Percentiles rank a stretch among this genome's conserved stretches.
These are phyloP conservation scores for Aradophagus sp. DNA, from an alignment of 1,140 invertebrate genomes.

Conservation along the genomic window DNA sequence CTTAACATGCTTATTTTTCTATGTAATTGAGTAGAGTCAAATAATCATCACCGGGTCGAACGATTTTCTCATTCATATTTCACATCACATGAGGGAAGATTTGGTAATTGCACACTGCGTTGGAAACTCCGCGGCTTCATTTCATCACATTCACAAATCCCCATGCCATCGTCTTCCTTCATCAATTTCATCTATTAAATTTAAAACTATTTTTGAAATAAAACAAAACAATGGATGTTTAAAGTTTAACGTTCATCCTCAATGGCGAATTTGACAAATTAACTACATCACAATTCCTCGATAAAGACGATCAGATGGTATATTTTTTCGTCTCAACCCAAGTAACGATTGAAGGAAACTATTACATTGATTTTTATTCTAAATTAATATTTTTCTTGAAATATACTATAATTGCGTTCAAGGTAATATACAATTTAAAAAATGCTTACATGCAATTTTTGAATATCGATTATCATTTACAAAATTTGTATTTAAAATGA, in stretches of 20 bases:
- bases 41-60: conserved; percentile 11
- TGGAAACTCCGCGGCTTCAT: conserved; percentile 23
- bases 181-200: conserved; percentile 9
- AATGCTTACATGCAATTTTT: no score
- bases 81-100: conserved; percentile 34
- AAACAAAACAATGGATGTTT: conserved; percentile 29
- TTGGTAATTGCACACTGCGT: conserved; percentile 40
- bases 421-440: neutral
- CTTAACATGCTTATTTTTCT: no score
- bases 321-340: no score
- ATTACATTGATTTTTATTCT: neutral
- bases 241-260: conserved; percentile 23
- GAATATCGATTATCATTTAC: no score
- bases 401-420: neutral
- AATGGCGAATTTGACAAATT: conserved; percentile 10
- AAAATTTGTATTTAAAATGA: no score
- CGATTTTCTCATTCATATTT: conserved; percentile 11
- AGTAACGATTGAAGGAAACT: no score
- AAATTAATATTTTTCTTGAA: neutral
- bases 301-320: neutral
- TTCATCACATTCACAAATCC: conserved; percentile 22
- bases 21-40: no score
- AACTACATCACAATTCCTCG: conserved; percentile 31
- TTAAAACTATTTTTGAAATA: conserved; percentile 17
- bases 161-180: conserved; percentile 2